phyloP scores from a whole-genome alignment of 2,113 vertebrate genomes.

The Elaphurus davidianus region DNA sequence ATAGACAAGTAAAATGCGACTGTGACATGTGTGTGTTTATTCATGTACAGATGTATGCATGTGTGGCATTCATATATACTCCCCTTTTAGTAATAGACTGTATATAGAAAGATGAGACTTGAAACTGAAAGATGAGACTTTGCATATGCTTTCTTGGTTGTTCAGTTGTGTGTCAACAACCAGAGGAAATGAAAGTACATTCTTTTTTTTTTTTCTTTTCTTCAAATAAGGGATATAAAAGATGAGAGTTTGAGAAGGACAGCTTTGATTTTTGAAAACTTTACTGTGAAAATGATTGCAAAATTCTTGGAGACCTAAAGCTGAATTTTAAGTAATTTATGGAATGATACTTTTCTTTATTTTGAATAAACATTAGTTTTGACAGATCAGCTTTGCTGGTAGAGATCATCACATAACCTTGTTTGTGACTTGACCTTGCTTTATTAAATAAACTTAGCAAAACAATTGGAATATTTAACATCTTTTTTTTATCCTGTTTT shows the following conservation, averaged over 20 bases:
- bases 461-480: neutral
- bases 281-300: neutral
- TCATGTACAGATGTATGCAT: neutral
- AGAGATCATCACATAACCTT: neutral
- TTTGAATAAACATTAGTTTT: neutral
- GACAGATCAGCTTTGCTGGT: neutral
- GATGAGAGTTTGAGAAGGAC: neutral
- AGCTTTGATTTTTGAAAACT: neutral
- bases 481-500: neutral
- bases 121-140: neutral
- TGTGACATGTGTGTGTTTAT: neutral
- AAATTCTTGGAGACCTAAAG: neutral
- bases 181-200: neutral
- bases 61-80: neutral
- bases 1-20: neutral
- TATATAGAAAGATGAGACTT: neutral
- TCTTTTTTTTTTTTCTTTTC: neutral
- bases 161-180: neutral
- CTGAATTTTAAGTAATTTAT: conserved; percentile 13
- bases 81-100: neutral
- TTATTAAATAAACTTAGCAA: neutral
- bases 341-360: neutral
- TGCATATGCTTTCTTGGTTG: neutral
- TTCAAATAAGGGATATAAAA: neutral
- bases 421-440: no score